Conservation (phyloP, 2,113 vertebrate genomes). For the Sebastes fasciatus region DNA sequence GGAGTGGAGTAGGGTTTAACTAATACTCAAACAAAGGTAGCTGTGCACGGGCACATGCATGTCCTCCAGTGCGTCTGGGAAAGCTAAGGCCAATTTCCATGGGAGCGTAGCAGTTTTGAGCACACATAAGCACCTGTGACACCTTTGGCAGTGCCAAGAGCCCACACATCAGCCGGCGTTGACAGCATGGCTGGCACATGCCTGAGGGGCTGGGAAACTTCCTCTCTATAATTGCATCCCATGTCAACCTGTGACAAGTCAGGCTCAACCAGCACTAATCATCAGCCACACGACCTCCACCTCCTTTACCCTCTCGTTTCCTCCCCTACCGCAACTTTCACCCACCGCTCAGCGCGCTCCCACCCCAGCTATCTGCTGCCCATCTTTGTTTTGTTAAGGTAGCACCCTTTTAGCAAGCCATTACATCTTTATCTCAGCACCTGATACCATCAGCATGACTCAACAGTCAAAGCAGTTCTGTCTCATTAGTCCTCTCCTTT, state of each 20-base stretch:
- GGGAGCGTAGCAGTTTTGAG: slow-evolving; percentile 67
- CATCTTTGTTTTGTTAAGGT: slow-evolving; percentile 26
- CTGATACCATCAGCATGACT: slow-evolving; percentile 59
- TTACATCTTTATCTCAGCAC: slow-evolving; percentile 46
- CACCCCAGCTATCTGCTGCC: slow-evolving; percentile 20
- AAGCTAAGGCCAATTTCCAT: slow-evolving; percentile 65
- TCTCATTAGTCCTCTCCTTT: slow-evolving; percentile 61
- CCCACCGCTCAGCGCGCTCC: slow-evolving; percentile 7
- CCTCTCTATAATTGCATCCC: slow-evolving; percentile 79
- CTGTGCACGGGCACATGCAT: slow-evolving; percentile 21
- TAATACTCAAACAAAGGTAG: slow-evolving; percentile 70
- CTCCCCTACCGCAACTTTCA: background rate
- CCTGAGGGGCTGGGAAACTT: slow-evolving; percentile 72
- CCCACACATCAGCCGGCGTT: slow-evolving; percentile 66
- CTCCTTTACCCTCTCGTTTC: slow-evolving; percentile 43
- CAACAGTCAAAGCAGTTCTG: slow-evolving; percentile 44
- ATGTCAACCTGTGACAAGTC: slow-evolving; percentile 78
- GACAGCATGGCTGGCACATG: slow-evolving; percentile 78
- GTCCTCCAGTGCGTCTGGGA: slow-evolving; percentile 11
- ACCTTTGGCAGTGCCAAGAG: slow-evolving; percentile 70
- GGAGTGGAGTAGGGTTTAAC: slow-evolving; percentile 64
- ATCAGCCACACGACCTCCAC: slow-evolving; percentile 59
- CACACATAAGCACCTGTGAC: slow-evolving; percentile 74
- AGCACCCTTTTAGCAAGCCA: slow-evolving; percentile 20
- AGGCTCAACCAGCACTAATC: slow-evolving; percentile 72